Evolutionary conservation across 2,797 vertebrate genomes (phyloP).

Genomic region (Lagocephalus sceleratus): DNA sequence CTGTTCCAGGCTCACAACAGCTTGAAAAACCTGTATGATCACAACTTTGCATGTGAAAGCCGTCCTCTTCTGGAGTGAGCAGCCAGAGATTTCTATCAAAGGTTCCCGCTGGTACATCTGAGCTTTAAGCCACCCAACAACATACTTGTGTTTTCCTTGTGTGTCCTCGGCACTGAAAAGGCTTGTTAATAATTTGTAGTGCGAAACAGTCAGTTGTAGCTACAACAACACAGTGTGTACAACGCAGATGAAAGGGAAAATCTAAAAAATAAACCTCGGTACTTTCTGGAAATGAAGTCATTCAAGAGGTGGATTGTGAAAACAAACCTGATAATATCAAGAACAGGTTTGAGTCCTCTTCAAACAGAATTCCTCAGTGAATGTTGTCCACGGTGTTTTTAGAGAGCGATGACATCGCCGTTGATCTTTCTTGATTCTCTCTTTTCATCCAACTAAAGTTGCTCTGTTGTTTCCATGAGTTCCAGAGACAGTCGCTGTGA

Average conservation of each 20-base stretch:
- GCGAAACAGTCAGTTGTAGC: neutral
- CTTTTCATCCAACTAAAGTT: neutral
- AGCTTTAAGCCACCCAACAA: neutral
- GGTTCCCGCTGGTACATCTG: no score
- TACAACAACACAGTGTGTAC: neutral
- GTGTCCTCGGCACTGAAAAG: neutral
- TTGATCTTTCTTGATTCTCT: neutral
- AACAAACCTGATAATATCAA: conserved; percentile 46
- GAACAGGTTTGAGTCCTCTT: neutral
- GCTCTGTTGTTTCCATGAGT: neutral
- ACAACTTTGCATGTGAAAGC: neutral
- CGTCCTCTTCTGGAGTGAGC: neutral
- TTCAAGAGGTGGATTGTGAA: conserved; percentile 9
- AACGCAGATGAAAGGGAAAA: neutral
- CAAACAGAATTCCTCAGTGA: conserved; percentile 9
- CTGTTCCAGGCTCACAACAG: neutral
- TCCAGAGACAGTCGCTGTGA: neutral
- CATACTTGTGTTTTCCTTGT: neutral
- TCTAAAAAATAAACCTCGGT: neutral
- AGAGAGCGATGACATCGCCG: neutral
- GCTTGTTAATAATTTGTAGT: neutral
- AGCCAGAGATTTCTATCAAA: no score
- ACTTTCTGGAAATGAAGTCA: neutral
- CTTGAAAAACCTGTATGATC: conserved; percentile 45
- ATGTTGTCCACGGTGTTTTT: conserved; percentile 5